These are phyloP conservation scores for Camelus bactrianus DNA, from an alignment of 2,113 vertebrate species.

Conservation along the genomic window DNA sequence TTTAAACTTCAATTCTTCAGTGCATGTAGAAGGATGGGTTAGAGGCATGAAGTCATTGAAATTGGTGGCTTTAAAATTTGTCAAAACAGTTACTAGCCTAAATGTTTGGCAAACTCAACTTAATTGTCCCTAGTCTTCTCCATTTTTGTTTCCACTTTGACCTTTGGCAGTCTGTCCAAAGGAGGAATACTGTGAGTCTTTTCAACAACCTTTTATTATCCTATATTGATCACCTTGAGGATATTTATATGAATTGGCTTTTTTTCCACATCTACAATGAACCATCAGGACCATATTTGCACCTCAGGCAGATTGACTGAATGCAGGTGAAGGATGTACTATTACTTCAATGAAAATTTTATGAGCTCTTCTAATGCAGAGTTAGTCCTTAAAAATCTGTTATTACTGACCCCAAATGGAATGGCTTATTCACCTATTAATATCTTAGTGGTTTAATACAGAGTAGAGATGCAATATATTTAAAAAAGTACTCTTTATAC, in stretches of 20 bases:
- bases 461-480: background rate
- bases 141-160: constrained; percentile 3
- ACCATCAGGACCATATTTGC: constrained; percentile 17
- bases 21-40: background rate
- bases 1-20: background rate
- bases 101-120: background rate
- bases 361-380: background rate
- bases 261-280: background rate
- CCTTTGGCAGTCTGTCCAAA: constrained; percentile 32
- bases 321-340: background rate
- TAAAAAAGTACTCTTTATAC: background rate
- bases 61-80: background rate
- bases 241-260: background rate
- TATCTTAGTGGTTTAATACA: constrained; percentile 18
- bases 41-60: background rate
- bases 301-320: background rate
- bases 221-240: background rate
- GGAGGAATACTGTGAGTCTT: background rate
- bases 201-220: constrained; percentile 14
- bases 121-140: background rate
- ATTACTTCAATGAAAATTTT: background rate
- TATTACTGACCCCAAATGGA: background rate
- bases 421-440: background rate
- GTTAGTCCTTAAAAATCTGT: background rate
- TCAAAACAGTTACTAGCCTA: background rate